Base-by-base conservation (phyloP, 2,797 vertebrate species). In the Synaphobranchus kaupii region DNA sequence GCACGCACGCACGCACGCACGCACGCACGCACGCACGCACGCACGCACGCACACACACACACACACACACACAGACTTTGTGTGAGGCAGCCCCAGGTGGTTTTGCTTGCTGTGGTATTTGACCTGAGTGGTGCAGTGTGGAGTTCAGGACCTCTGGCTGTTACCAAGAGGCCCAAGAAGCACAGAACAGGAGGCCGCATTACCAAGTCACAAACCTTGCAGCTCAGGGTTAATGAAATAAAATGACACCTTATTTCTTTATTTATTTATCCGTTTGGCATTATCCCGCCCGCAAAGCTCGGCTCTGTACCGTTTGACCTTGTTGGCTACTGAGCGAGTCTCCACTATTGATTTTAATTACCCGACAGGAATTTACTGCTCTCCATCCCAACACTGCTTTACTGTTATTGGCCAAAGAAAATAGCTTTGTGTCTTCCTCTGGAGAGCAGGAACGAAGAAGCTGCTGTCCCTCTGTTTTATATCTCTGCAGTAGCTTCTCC, bases 321-420 rank as follows among this genome's bases (percentile, higher is more conserved):
- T 98, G 98, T 95, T 97, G 94, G 94, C 95, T 95, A 96, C 96
- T 95, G 94, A 90, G 94, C 93, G 95, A 97, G 95, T 97, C 95
- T 96, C 95, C 94, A 95, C 95, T 97, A 98, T 98, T 98, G 97
- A 99, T 98, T 99, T 98, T 98, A 99, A 98, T 99, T 98, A 96
- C 89, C 92, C 91, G 91, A 94, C 95, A 95, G 95, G 85, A 95
- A 96, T 96, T 96, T 95, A 97, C 94, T 94, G 94, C 94, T 93
- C 94, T 96, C 96, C 95, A 95, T 97, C 95, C 95, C 94, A 94
- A 95, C 96, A 94, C 96, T 96, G 96, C 91, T 94, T 96, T 94
- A 96, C 95, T 95, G 93, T 91, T 94, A 97, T 94, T 94, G 95
- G 96, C 94, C 92, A 94, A 94, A 95, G 92, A 93, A 95, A 95